Evolutionary conservation across 2,797 vertebrate genomes (phyloP), one percentile per base, ranked within the genome.

Genomic region (Sternotherus odoratus): DNA sequence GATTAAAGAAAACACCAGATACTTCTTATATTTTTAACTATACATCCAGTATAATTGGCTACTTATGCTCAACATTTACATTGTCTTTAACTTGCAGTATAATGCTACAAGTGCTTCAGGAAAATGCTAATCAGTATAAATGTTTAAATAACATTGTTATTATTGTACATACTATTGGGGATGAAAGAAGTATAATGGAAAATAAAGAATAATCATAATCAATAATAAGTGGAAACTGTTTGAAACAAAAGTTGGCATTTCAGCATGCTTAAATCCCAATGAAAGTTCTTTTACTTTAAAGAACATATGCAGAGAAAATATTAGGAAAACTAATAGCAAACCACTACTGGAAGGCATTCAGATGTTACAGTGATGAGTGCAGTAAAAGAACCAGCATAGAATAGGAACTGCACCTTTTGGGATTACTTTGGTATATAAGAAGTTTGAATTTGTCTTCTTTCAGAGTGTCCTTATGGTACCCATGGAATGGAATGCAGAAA

Each of bases 391-490:
- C 21, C 21, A 69, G 66, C 8, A 63, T 63, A 63, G 33, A 66
- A 36, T 23, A 66, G n/a, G 17, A 48, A 39, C 43, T 79, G 46
- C 3, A 53, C 87, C 53, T 50, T 16, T 87, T 63, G 91, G 66
- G 80, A 12, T 4, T 60, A 19, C 60, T 95, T 90, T 95, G 85
- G 7, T 87, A 0, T 54, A 17, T 24, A 36, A 6, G 33, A 48
- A 21, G 83, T 48, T 79, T 56, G 17, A 50, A 83, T 95, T 79
- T 96, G 81, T 85, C 81, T 82, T 93, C 69, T 87, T 88, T 36
- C 98, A 99, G 99, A 99, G 50, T 99, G 99, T 92, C 98, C 97
- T 11, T 99, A 98, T 3, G 99, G 99, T 88, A 99, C 99, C 79
- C 99, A 99, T 2, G 99, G 99, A 77, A 93, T 99, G 57, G 99